Evolutionary conservation across 2,888 invertebrate genomes (phyloP).

Genomic region (Thumatha senex): DNA sequence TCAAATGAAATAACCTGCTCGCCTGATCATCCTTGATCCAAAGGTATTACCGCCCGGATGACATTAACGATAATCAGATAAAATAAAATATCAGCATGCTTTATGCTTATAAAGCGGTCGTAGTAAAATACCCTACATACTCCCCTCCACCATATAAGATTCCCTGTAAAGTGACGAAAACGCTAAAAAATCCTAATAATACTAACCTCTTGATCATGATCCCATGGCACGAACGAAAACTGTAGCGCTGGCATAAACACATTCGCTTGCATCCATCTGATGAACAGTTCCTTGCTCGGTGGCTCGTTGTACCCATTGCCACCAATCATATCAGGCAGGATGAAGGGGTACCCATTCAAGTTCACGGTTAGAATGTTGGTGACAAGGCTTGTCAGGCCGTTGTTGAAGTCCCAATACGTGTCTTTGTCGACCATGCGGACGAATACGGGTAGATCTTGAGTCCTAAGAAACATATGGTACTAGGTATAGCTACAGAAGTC

Average conservation of each 20-base stretch:
- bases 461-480: constrained; percentile 62
- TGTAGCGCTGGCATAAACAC: constrained; percentile 91
- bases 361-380: constrained; percentile 87
- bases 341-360: constrained; percentile 86
- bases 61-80: no score
- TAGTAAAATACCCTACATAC: no score
- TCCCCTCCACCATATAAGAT: no score
- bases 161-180: no score
- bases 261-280: constrained; percentile 91
- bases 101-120: no score
- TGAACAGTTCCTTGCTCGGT: constrained; percentile 85
- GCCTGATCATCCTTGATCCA: no score
- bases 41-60: no score
- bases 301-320: constrained; percentile 85
- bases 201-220: constrained; percentile 84
- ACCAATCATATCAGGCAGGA: constrained; percentile 91
- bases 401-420: constrained; percentile 86
- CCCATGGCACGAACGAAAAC: constrained; percentile 92
- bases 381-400: constrained; percentile 88
- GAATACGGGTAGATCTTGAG: constrained; percentile 88
- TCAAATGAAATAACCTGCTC: no score
- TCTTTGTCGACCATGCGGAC: constrained; percentile 92
- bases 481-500: no score
- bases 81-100: no score
- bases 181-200: neutral